phyloP scores from a whole-genome alignment of 2,113 vertebrate genomes.

The Psophia crepitans region DNA sequence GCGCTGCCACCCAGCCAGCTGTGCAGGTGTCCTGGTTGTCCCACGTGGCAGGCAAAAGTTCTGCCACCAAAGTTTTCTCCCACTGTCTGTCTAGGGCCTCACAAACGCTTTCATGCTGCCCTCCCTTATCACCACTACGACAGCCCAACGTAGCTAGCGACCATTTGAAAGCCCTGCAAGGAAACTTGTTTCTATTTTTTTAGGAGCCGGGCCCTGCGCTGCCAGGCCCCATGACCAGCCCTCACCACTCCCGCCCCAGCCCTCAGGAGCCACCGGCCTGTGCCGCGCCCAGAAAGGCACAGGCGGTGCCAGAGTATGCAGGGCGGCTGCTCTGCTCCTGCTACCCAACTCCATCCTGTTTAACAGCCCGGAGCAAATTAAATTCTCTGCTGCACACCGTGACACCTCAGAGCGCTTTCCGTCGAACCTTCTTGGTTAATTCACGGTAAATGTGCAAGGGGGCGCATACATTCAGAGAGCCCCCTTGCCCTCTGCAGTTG shows the following conservation, averaged over 20 bases:
- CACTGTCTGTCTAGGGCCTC: not conserved
- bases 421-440: fast-evolving
- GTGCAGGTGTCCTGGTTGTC: not conserved
- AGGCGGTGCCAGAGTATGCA: fast-evolving
- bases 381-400: not conserved
- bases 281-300: fast-evolving
- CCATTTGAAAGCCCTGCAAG: not conserved
- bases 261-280: not conserved
- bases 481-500: fast-evolving
- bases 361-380: fast-evolving
- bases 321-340: not conserved
- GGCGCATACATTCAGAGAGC: fast-evolving
- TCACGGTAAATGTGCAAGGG: fast-evolving
- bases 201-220: no score
- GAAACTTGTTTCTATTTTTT: fast-evolving
- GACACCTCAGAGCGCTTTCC: not conserved
- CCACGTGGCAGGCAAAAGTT: not conserved
- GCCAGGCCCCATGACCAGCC: fast-evolving
- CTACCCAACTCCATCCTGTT: no score
- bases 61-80: not conserved
- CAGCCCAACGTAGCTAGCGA: not conserved
- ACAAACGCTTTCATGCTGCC: fast-evolving
- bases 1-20: not conserved
- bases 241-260: no score
- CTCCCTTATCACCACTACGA: not conserved